phyloP scores from a whole-genome alignment of 2,113 vertebrate genomes.

The Mastomys natalensis region DNA sequence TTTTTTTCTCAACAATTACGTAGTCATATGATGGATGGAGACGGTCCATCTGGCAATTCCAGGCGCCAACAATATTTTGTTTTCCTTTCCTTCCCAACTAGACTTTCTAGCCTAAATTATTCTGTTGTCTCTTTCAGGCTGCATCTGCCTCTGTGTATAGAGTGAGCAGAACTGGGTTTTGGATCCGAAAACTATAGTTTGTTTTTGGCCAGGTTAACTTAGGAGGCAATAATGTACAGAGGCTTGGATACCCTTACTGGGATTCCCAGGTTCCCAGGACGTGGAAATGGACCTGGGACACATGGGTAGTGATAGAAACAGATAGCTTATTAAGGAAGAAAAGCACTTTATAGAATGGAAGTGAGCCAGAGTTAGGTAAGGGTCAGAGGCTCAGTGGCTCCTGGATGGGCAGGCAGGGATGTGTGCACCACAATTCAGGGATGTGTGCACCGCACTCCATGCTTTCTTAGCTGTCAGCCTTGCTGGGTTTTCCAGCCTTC shows the following conservation, averaged over 20 bases:
- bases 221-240: background rate
- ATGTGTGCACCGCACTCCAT: too few relatives aligned
- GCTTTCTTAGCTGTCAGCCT: background rate
- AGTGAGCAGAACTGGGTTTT: background rate
- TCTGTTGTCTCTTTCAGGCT: background rate
- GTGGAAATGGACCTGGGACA: background rate
- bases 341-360: background rate
- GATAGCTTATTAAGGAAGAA: background rate
- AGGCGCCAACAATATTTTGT: background rate
- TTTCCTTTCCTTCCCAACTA: slow-evolving; percentile 43
- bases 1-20: background rate
- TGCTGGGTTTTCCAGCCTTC: background rate
- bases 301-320: background rate
- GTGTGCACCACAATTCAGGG: background rate
- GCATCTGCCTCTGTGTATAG: background rate
- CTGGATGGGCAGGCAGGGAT: too few relatives aligned
- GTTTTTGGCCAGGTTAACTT: background rate
- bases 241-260: background rate
- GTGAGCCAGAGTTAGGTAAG: too few relatives aligned
- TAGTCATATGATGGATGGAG: slow-evolving; percentile 25
- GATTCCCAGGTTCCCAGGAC: background rate
- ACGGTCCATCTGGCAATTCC: slow-evolving; percentile 20
- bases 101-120: slow-evolving; percentile 38
- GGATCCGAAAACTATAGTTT: background rate
- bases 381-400: background rate